These are phyloP conservation scores for Gnatocerus cornutus DNA, from an alignment of 2,888 invertebrate genomes.

Conservation along the genomic window DNA sequence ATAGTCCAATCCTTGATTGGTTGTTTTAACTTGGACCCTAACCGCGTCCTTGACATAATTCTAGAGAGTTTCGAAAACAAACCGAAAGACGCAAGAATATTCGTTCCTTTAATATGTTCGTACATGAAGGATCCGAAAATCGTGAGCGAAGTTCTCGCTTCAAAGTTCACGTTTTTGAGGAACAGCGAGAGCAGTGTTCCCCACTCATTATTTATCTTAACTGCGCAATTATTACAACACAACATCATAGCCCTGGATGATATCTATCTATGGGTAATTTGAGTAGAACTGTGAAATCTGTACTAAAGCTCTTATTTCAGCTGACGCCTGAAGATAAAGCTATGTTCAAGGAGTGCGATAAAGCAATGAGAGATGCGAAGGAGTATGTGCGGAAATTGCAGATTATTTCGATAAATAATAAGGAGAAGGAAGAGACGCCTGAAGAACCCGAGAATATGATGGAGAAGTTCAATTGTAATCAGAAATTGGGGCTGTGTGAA, in stretches of 20 bases:
- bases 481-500: slow-evolving; percentile 94
- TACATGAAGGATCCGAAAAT: slow-evolving; percentile 93
- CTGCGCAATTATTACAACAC: slow-evolving; percentile 92
- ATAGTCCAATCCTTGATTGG: slow-evolving; percentile 96
- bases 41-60: slow-evolving; percentile 96
- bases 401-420: slow-evolving; percentile 86
- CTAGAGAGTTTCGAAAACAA: slow-evolving; percentile 96
- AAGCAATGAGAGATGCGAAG: slow-evolving; percentile 86
- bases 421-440: slow-evolving; percentile 80
- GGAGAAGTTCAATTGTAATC: slow-evolving; percentile 81
- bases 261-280: slow-evolving; percentile 90
- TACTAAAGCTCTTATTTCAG: slow-evolving; percentile 70
- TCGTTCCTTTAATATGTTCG: slow-evolving; percentile 88
- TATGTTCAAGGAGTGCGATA: slow-evolving; percentile 87
- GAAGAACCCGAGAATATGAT: slow-evolving; percentile 82
- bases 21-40: slow-evolving; percentile 99
- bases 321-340: slow-evolving; percentile 88
- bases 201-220: slow-evolving; percentile 88
- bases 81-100: slow-evolving; percentile 84
- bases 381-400: slow-evolving; percentile 91
- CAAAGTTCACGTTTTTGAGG: slow-evolving; percentile 85
- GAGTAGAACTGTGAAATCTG: not conserved
- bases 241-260: slow-evolving; percentile 89
- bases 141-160: slow-evolving; percentile 95
- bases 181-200: slow-evolving; percentile 83